phyloP scores from a whole-genome alignment of 2,888 invertebrate species.

The Plemyria rubiginata region DNA sequence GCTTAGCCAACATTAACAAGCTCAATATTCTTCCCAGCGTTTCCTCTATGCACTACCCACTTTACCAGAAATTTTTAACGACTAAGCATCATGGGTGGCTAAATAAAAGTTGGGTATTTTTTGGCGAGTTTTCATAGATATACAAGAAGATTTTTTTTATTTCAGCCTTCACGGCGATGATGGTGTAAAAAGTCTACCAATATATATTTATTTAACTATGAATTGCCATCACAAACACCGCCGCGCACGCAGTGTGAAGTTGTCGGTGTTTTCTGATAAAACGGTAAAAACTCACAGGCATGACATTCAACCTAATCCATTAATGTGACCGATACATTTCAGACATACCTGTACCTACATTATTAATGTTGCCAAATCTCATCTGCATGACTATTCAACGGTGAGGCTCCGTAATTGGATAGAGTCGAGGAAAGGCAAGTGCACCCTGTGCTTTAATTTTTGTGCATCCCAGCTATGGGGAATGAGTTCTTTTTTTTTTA shows the following conservation, averaged over 20 bases:
- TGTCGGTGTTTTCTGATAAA: too few relatives aligned
- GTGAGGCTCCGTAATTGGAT: slow-evolving; percentile 65
- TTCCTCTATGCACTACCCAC: slow-evolving; percentile 43
- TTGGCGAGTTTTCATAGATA: too few relatives aligned
- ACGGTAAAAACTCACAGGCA: not conserved
- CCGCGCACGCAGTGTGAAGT: too few relatives aligned
- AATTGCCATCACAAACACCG: too few relatives aligned
- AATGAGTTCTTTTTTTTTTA: too few relatives aligned
- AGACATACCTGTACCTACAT: slow-evolving; percentile 12
- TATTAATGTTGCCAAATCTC: slow-evolving; percentile 60
- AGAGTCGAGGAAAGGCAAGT: slow-evolving; percentile 48
- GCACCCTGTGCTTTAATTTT: slow-evolving; percentile 28
- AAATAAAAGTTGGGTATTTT: slow-evolving; percentile 22
- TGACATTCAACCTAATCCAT: slow-evolving; percentile 14
- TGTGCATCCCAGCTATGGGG: too few relatives aligned
- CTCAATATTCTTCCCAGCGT: slow-evolving; percentile 51
- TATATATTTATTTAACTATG: too few relatives aligned
- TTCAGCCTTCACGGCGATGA: too few relatives aligned
- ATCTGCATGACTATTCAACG: slow-evolving; percentile 73
- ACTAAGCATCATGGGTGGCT: slow-evolving; percentile 28
- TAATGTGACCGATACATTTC: slow-evolving; percentile 24
- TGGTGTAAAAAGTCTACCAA: too few relatives aligned
- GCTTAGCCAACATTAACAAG: slow-evolving; percentile 52
- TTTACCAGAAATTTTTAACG: slow-evolving; percentile 46
- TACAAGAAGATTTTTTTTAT: too few relatives aligned